Base-by-base conservation (phyloP, 92 coral and sea anemone species). In the Paramuricea clavata region DNA sequence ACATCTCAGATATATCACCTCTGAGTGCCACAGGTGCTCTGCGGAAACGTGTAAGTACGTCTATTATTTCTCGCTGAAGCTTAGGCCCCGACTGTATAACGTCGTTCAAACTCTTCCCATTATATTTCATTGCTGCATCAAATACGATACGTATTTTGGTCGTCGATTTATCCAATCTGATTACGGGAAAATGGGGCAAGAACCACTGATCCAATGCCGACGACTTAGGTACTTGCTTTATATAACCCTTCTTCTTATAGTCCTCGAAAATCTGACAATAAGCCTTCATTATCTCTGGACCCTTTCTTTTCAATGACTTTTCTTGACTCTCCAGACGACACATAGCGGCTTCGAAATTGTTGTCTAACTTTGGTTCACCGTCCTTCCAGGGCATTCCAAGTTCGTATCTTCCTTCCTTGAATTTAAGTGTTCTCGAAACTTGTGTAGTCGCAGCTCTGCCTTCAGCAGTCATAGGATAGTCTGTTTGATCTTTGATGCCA, bases 1-100 rank as follows among this genome's bases (percentile, higher is more conserved):
- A 90, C 89, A 89, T 89, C 49, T 89, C 86, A 6, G 87, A 79
- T 27, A 90, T 50, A 74, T 86, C 93, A 60, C 83, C 86, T 0
- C 49, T 81, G 16, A 90, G 88, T 32, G 91, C 91, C 12, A 90
- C 91, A 0, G 91, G 89, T 1, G 80, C 86, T n/a, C 56, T 76
- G n/a, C n/a, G n/a, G n/a, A n/a, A n/a, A n/a, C n/a, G n/a, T n/a
- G n/a, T n/a, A n/a, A n/a, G n/a, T n/a, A 88, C 82, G 42, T 85
- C 44, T 10, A 82, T 52, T 19, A 88, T 26, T 31, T 82, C 88
- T 43, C 89, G 57, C 50, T 88, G 88, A 21, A 88, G 78, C 33
- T 83, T 83, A 15, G 88, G 88, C 9, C 91, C 91, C 8, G 91
- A 64, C 15, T 39, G 42, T 12, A 82, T 30, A 8, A 85, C 68